phyloP scores from a whole-genome alignment of 2,888 invertebrate species.

The Platerodrilus igneus region DNA sequence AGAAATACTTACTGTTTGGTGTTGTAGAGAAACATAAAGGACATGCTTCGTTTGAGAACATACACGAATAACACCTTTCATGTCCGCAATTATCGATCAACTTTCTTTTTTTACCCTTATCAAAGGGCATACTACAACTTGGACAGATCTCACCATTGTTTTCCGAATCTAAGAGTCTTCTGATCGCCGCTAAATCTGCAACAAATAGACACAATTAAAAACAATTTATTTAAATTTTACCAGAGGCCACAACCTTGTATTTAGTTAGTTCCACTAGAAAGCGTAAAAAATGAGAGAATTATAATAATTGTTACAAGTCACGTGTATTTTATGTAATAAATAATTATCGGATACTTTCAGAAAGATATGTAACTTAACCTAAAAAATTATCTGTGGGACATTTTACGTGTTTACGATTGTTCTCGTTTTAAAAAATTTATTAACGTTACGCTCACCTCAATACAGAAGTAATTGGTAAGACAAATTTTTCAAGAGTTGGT shows the following conservation, averaged over 20 bases:
- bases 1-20: constrained; percentile 23
- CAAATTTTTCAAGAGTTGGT: constrained; percentile 7
- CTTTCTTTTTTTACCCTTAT: constrained; percentile 93
- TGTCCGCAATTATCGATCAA: constrained; percentile 94
- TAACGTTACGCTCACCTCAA: constrained; percentile 1
- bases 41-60: constrained; percentile 88
- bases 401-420: no score
- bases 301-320: no score
- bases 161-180: constrained; percentile 74
- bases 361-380: no score
- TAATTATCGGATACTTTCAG: no score
- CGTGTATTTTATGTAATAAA: no score
- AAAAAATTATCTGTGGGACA: no score
- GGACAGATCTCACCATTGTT: constrained; percentile 63
- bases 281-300: constrained; percentile 12
- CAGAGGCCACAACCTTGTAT: constrained; percentile 4
- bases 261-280: constrained; percentile 11
- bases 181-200: constrained; percentile 79
- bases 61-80: constrained; percentile 91
- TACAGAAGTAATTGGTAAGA: constrained; percentile 5
- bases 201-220: constrained; percentile 32
- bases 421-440: constrained; percentile 6
- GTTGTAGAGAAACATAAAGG: constrained; percentile 63
- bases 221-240: no score
- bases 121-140: constrained; percentile 89